Percentiles rank a stretch among this genome's conserved stretches.
phyloP scores from a whole-genome alignment of 2,113 vertebrate species.

The Equus przewalskii region DNA sequence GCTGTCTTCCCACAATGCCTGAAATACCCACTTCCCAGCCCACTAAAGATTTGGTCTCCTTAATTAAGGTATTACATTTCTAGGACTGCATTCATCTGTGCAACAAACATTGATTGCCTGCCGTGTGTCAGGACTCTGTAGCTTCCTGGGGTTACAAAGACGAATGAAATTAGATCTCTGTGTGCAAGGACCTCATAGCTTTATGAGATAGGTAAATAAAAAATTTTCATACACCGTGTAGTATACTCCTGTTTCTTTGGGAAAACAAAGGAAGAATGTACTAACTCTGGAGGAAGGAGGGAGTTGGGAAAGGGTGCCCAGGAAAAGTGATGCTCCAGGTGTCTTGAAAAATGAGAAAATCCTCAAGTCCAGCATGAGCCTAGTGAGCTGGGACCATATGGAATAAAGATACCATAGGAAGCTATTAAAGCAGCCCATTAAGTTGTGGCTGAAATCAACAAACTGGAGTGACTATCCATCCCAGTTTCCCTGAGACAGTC shows the following conservation, averaged over 20 bases:
- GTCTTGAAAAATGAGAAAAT: not conserved
- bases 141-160: constrained; percentile 55
- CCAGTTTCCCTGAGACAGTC: not conserved
- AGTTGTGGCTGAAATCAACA: not conserved
- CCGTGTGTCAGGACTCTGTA: constrained; percentile 19
- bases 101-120: constrained; percentile 61
- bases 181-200: not conserved
- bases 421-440: not conserved
- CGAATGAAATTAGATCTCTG: constrained; percentile 9
- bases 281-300: not conserved
- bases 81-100: constrained; percentile 35
- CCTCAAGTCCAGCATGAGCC: not conserved
- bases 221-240: not conserved
- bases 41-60: constrained; percentile 36
- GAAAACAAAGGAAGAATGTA: not conserved
- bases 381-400: not conserved
- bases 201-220: not conserved
- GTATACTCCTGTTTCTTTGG: not conserved
- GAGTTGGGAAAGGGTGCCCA: not conserved
- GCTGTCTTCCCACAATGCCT: not conserved
- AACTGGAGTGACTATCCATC: not conserved
- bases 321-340: not conserved
- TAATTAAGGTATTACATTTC: constrained; percentile 74
- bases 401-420: not conserved
- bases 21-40: not conserved